Percentiles rank a stretch among this genome's conserved stretches.
phyloP scores from a whole-genome alignment of 2,888 invertebrate genomes.

The Formica aserva region DNA sequence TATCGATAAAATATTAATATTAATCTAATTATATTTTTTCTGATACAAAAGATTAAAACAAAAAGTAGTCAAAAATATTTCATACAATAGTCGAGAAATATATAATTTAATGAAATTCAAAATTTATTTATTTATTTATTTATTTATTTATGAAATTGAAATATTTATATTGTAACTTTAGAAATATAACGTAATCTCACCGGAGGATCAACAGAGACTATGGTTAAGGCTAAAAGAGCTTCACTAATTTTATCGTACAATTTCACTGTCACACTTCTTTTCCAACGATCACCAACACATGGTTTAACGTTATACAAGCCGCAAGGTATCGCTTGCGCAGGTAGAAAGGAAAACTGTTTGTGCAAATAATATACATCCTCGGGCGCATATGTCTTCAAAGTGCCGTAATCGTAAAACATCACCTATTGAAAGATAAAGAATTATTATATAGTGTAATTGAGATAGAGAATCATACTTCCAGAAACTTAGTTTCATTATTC shows the following conservation, averaged over 20 bases:
- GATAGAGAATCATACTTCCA: background rate
- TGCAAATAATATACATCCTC: conserved; percentile 78
- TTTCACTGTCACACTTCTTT: conserved; percentile 57
- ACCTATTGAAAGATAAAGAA: conserved; percentile 73
- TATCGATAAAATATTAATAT: conserved; percentile 16
- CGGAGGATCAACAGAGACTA: conserved; percentile 69
- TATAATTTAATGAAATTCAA: background rate
- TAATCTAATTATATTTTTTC: conserved; percentile 6
- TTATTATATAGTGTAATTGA: conserved; percentile 36
- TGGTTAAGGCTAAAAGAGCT: conserved; percentile 74
- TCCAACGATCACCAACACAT: conserved; percentile 71
- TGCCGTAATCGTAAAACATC: conserved; percentile 83
- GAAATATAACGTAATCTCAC: conserved; percentile 66
- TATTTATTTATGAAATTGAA: background rate
- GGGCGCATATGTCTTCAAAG: conserved; percentile 76
- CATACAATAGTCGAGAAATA: background rate
- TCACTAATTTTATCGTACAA: conserved; percentile 70
- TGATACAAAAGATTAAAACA: background rate
- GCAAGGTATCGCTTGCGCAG: conserved; percentile 83
- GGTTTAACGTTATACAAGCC: conserved; percentile 80
- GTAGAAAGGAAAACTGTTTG: conserved; percentile 77
- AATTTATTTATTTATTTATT: background rate
- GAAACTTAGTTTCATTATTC: background rate
- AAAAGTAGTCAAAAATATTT: background rate
- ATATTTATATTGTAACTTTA: background rate